A percentile compares a stretch with the other conserved stretches of the same genome.
These are phyloP conservation scores for Procambarus virginalis DNA, from an alignment of 1,140 invertebrate species.

Conservation along the genomic window DNA sequence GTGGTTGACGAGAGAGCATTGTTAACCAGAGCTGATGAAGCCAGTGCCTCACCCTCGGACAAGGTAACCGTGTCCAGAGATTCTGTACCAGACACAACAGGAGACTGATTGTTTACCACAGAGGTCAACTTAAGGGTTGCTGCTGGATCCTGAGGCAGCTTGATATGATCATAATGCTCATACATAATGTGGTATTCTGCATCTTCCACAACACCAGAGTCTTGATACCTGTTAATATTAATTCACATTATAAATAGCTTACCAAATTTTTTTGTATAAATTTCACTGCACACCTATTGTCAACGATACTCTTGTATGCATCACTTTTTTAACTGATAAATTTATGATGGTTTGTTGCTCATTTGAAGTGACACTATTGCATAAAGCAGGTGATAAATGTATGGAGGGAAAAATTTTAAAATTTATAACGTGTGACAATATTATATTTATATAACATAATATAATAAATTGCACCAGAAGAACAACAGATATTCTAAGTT, in stretches of 20 bases:
- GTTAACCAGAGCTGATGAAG: conserved; percentile 15
- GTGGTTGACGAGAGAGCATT: conserved; percentile 3
- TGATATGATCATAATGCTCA: conserved; percentile 36
- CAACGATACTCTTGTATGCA: no score
- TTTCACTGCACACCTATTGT: no score
- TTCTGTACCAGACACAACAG: conserved; percentile 4
- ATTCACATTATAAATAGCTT: background rate
- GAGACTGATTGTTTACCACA: background rate
- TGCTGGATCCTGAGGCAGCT: background rate
- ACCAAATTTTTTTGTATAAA: no score
- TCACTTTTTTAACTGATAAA: no score
- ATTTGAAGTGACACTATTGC: no score
- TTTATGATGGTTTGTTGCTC: no score
- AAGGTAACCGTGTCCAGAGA: conserved; percentile 32
- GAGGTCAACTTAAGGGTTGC: conserved; percentile 36
- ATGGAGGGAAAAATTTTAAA: no score
- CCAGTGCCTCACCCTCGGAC: conserved; percentile 28
- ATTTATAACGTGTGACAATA: no score
- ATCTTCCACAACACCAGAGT: conserved; percentile 35
- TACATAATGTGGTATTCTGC: conserved; percentile 63
- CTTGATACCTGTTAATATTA: conserved; percentile 29
- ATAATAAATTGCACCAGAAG: no score
- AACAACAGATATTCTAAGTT: no score
- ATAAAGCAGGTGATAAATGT: no score
- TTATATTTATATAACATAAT: no score